These are phyloP conservation scores for Eristalinus sepulchralis DNA, from an alignment of 2,888 invertebrate species.

Conservation along the genomic window DNA sequence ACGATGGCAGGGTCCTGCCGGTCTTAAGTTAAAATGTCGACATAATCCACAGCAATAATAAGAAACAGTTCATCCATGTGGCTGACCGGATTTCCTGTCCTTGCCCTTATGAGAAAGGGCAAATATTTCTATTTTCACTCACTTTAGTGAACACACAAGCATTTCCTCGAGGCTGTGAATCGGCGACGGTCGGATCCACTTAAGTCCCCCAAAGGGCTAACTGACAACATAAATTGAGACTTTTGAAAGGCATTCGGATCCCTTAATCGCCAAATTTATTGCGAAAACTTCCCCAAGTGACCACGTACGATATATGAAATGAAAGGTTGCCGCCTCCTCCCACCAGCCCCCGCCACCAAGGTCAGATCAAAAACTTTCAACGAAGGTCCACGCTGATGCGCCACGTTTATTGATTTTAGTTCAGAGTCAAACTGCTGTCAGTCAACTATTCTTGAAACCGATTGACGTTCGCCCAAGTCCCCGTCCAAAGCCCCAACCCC, in stretches of 20 bases:
- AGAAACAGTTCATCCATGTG: background rate
- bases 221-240: background rate
- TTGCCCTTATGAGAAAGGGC: background rate
- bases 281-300: conserved; percentile 8
- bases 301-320: background rate
- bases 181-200: background rate
- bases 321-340: background rate
- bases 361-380: conserved; percentile 1
- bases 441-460: conserved; percentile 6
- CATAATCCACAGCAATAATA: background rate
- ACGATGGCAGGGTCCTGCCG: no score
- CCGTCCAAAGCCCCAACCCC: background rate
- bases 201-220: background rate
- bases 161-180: background rate
- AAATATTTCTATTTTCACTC: background rate
- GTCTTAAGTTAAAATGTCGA: background rate
- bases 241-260: conserved; percentile 1
- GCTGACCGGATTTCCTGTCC: background rate
- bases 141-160: background rate
- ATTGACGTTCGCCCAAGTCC: conserved; percentile 19
- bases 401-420: conserved; percentile 5
- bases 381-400: background rate
- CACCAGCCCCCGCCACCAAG: background rate
- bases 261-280: conserved; percentile 24
- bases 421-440: background rate